Evolutionary conservation across 2,113 vertebrate species (phyloP), one percentile per base, ranked within the genome.

Genomic region (Leptocoma aspasia): DNA sequence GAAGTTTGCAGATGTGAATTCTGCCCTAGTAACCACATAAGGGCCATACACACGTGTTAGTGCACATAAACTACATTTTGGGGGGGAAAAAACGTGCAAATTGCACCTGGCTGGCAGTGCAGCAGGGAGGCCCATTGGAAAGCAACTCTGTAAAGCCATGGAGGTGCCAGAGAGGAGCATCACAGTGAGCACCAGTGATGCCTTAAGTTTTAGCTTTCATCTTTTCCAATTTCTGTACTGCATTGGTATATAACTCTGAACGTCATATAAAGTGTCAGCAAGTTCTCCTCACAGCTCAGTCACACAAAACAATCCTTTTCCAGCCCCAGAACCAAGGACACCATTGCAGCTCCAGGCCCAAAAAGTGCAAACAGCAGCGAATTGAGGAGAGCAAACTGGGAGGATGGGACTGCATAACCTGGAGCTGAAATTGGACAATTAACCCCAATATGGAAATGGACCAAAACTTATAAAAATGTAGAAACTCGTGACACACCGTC

Each of bases 41-140:
- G 44, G 52, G 27, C 44, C 13, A 0, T 31, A 35, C 1, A 0
- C 23, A 7, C 1, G 0, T 30, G 30, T 71, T 49, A 11, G 35
- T 9, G n/a, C 20, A 22, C 13, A 37, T 6, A 69, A 86, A 63
- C 33, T 50, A 28, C 26, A 23, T 52, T 42, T 44, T n/a, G 20
- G 54, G 60, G 24, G 47, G 39, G 27, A 6, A 10, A 30, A 44
- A 61, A 11, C 0, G 12, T 21, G 39, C 60, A 59, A 83, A 66
- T 90, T 59, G 39, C 63, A 52, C 42, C 75, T 4, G 1, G 3
- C 21, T 21, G 61, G 57, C 78, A 41, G 3, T 12, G 49, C 60
- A 56, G 37, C 26, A 39, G 54, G 65, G 64, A 78, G 54, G 42
- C 31, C 53, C 26, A 0, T 7, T 57, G 70, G 53, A 59, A 93